Evolutionary conservation across 2,113 vertebrate genomes (phyloP), one percentile per base, ranked within the genome.

Genomic region (Sylvilagus bachmani): DNA sequence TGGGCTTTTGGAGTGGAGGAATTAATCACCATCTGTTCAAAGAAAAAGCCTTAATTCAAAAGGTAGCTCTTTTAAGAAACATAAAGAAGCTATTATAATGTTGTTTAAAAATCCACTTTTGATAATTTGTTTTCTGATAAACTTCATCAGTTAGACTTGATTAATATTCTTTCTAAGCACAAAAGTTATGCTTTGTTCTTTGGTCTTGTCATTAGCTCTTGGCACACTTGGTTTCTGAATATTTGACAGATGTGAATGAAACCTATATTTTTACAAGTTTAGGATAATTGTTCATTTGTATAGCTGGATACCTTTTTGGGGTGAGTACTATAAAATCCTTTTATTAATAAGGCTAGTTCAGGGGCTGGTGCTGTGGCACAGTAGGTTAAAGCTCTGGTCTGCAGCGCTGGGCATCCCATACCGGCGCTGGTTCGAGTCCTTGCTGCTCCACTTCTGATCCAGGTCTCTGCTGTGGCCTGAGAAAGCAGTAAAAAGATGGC

Each of bases 191-290:
- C 33, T 67, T 91, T 85, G 25, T 89, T 81, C 24, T 90, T 90
- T 95, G 88, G n/a, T 58, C 92, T 92, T 93, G 24, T 84, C 36
- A 16, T 92, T 93, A 90, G 62, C 38, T 53, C 74, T 88, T 90
- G 81, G 33, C 22, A 78, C 19, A 33, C 38, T 58, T 85, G 66
- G 19, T 78, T 80, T 91, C n/a, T 86, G 64, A 33, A 51, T 90
- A 24, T 90, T 88, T 85, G 74, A 86, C 69, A 80, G 9, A 79
- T 55, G 10, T 64, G 27, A 84, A 71, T 58, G 51, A 51, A 93
- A 69, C 61, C 21, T 77, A n/a, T 89, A 86, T 83, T 93, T 55
- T 88, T 90, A 79, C 44, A 55, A 13, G n/a, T 82, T 84, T 81
- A 66, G 16, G 36, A 36, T 66, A 73, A 49, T 79, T 86, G 36